Evolutionary conservation across 1,140 invertebrate genomes (phyloP).

Genomic region (Pseudomyrmex gracilis): DNA sequence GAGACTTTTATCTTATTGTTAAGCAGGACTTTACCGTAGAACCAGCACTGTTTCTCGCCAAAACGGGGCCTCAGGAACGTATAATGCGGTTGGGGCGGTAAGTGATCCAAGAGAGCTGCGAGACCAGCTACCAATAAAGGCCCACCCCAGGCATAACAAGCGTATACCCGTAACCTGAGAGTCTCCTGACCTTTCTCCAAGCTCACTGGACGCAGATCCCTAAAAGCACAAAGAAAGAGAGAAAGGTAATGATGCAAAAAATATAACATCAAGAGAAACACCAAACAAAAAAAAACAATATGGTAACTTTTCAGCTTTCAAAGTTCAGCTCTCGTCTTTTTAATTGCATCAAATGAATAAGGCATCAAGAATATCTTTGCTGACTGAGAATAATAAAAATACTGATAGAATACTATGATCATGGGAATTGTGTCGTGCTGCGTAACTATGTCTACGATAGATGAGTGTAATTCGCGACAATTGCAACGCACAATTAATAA

Average conservation of each 20-base stretch:
- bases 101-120: conserved; percentile 89
- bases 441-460: too few species aligned
- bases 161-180: conserved; percentile 90
- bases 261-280: neutral
- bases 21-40: conserved; percentile 87
- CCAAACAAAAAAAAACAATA: neutral
- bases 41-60: conserved; percentile 92
- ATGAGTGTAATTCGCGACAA: too few species aligned
- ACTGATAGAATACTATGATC: too few species aligned
- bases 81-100: conserved; percentile 86
- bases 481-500: too few species aligned
- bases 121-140: conserved; percentile 90
- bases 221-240: conserved; percentile 83
- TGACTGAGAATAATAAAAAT: too few species aligned
- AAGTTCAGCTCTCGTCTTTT: neutral
- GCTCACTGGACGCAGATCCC: conserved; percentile 92
- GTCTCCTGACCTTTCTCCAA: conserved; percentile 93
- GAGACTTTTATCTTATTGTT: too few species aligned
- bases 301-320: too few species aligned
- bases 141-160: conserved; percentile 92
- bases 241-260: conserved; percentile 16
- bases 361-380: neutral
- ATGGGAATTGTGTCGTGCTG: too few species aligned
- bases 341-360: neutral
- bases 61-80: conserved; percentile 90